Conservation (phyloP, 1,140 invertebrate genomes). For the Eumaeus atala region DNA sequence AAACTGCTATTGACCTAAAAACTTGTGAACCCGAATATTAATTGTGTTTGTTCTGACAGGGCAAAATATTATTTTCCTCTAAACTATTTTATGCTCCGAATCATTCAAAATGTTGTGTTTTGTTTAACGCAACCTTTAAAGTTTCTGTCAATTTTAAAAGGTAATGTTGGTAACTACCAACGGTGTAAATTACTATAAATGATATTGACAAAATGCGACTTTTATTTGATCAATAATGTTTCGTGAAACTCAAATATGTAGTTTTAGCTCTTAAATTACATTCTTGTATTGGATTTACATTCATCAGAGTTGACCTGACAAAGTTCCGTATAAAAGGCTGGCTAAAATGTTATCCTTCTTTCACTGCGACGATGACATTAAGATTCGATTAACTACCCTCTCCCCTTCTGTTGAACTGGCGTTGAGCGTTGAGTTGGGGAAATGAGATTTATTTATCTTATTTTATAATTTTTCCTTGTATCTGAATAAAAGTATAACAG, state of each 20-base stretch:
- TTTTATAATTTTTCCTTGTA: too few species aligned
- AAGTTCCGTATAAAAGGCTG: constrained; percentile 14
- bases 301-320: constrained; percentile 18
- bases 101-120: not conserved
- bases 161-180: not conserved
- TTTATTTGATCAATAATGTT: too few species aligned
- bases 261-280: constrained; percentile 7
- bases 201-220: not conserved
- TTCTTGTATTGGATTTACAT: constrained; percentile 12
- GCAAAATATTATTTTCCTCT: not conserved
- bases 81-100: constrained; percentile 7
- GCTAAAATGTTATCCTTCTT: constrained; percentile 18
- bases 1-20: constrained; percentile 8
- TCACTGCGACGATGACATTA: constrained; percentile 16
- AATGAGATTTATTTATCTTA: not conserved
- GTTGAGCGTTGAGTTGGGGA: constrained; percentile 5
- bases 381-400: constrained; percentile 17
- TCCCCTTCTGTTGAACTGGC: constrained; percentile 6
- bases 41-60: not conserved
- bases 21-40: too few species aligned
- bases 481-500: too few species aligned
- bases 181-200: not conserved
- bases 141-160: not conserved
- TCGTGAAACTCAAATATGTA: not conserved
- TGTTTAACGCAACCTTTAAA: not conserved